A percentile compares a stretch with the other conserved stretches of the same genome.
phyloP scores from a whole-genome alignment of 2,797 vertebrate genomes.

The Leptatherina wallacei region DNA sequence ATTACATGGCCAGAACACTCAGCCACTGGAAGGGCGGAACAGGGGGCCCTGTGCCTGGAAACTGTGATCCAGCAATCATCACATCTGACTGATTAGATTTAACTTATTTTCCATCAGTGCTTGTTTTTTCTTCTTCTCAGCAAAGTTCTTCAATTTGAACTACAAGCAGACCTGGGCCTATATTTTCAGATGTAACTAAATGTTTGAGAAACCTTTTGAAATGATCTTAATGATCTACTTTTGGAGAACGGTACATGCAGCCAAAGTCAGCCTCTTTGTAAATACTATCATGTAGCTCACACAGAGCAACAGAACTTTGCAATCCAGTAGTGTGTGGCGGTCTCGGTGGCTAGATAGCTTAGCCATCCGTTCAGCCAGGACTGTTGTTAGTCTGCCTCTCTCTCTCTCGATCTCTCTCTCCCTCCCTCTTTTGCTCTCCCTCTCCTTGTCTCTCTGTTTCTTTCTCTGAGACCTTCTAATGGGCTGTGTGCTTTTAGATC shows the following conservation, averaged over 20 bases:
- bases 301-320: conserved; percentile 30
- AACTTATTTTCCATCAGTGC: conserved; percentile 62
- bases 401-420: conserved; percentile 14
- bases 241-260: not conserved
- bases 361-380: conserved; percentile 32
- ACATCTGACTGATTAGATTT: conserved; percentile 73
- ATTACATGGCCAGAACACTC: conserved; percentile 78
- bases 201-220: not conserved
- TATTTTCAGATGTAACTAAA: conserved; percentile 1
- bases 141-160: conserved; percentile 17
- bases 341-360: conserved; percentile 34
- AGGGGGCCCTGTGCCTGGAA: conserved; percentile 68
- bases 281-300: conserved; percentile 12
- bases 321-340: conserved; percentile 39
- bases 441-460: conserved; percentile 28
- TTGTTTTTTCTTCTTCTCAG: conserved; percentile 11
- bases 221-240: not conserved
- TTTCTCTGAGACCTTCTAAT: conserved; percentile 69
- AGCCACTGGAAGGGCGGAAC: conserved; percentile 64
- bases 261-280: conserved; percentile 17
- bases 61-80: conserved; percentile 72
- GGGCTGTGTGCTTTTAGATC: conserved; percentile 80
- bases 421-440: conserved; percentile 31
- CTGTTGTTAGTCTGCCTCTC: conserved; percentile 36
- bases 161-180: not conserved